These are phyloP conservation scores for Trichomalopsis sarcophagae DNA, from an alignment of 1,140 invertebrate genomes.

Conservation along the genomic window DNA sequence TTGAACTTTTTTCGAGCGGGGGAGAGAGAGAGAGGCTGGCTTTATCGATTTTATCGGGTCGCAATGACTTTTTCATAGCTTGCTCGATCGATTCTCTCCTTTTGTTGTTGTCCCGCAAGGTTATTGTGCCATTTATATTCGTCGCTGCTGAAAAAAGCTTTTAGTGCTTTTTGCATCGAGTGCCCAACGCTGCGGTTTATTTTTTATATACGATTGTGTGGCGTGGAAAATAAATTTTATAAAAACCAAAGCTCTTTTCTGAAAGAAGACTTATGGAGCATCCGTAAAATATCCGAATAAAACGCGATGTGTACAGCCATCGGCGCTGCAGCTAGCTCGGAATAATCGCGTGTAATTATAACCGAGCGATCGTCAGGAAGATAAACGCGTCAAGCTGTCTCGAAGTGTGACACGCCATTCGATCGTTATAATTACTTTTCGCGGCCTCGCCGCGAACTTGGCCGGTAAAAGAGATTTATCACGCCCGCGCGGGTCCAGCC, in stretches of 20 bases:
- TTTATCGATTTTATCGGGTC: slow-evolving; percentile 41
- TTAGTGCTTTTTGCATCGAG: not conserved
- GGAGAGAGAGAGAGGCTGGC: not conserved
- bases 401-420: slow-evolving; percentile 37
- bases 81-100: not conserved
- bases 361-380: slow-evolving; percentile 58
- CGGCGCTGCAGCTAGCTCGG: slow-evolving; percentile 49
- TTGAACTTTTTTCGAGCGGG: slow-evolving; percentile 20
- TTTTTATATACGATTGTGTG: not conserved
- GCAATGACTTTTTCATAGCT: slow-evolving; percentile 31
- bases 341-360: slow-evolving; percentile 62
- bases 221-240: no score
- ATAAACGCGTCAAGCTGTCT: slow-evolving; percentile 50
- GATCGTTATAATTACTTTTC: slow-evolving; percentile 50
- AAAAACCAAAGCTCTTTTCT: no score
- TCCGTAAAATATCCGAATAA: no score
- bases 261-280: no score
- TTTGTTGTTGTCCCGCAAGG: not conserved
- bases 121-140: slow-evolving; percentile 11
- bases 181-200: not conserved
- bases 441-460: slow-evolving; percentile 12
- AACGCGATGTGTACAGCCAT: no score
- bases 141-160: slow-evolving; percentile 4
- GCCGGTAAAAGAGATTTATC: slow-evolving; percentile 36
- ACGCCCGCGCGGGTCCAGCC: not conserved